Percentiles rank a stretch among this genome's conserved stretches.
These are phyloP conservation scores for human (Homo sapiens) DNA, from an alignment of 2,113 vertebrate species.

Conservation along the genomic window GRCh38 chr18:24448501-24449000, in stretches of 20 bases:
- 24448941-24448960: constrained; percentile 19
- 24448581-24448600: constrained; percentile 46
- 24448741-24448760: constrained; percentile 19
- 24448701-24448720: background rate
- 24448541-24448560: constrained; percentile 11
- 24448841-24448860: constrained; percentile 63
- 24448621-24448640: constrained; percentile 15
- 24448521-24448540: background rate
- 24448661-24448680: constrained; percentile 41
- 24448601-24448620: constrained; percentile 37
- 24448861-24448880: constrained; percentile 54
- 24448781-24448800: background rate
- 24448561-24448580: constrained; percentile 48
- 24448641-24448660: constrained; percentile 43
- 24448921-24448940: constrained; percentile 48
- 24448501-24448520: background rate
- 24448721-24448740: background rate
- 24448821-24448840: constrained; percentile 56
- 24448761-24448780: background rate
- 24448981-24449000: background rate
- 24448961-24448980: constrained; percentile 35
- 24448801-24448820: constrained; percentile 32
- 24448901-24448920: constrained; percentile 47
- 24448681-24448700: constrained; percentile 13
- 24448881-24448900: constrained; percentile 57